Percentiles rank a stretch among this genome's conserved stretches.
phyloP scores from a whole-genome alignment of 2,113 vertebrate genomes.

The Elephantulus edwardii region DNA sequence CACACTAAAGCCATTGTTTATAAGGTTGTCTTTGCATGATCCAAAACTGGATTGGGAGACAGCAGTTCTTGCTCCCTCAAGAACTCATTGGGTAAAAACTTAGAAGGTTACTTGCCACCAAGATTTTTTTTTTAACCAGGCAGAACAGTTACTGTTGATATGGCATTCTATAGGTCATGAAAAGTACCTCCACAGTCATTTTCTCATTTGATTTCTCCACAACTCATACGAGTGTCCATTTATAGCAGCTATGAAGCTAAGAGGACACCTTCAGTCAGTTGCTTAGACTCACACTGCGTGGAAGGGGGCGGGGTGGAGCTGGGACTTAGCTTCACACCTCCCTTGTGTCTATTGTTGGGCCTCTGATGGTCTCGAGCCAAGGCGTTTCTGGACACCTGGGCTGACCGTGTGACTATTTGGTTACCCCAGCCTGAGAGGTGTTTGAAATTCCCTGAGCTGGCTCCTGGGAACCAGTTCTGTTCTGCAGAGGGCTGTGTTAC shows the following conservation, averaged over 20 bases:
- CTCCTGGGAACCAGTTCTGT: slow-evolving; percentile 66
- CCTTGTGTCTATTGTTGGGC: neutral
- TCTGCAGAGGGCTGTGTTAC: slow-evolving; percentile 25
- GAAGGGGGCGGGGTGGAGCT: neutral
- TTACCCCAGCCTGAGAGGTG: slow-evolving; percentile 67
- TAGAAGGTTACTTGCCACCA: neutral
- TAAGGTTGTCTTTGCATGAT: neutral
- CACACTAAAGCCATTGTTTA: neutral
- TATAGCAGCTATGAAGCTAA: neutral
- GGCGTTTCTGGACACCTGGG: slow-evolving; percentile 44
- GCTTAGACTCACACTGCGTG: neutral
- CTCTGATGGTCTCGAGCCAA: slow-evolving; percentile 37
- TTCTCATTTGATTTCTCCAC: neutral
- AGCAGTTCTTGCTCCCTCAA: neutral
- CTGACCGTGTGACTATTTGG: slow-evolving; percentile 63
- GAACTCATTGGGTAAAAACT: neutral
- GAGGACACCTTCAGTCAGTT: neutral
- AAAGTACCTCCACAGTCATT: fast-evolving
- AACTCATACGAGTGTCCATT: fast-evolving
- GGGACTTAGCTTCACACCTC: neutral
- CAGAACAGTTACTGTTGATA: fast-evolving
- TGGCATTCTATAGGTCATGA: neutral
- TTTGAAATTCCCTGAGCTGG: slow-evolving; percentile 52
- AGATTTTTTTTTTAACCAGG: neutral
- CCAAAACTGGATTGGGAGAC: neutral